Conservation (phyloP, 1,140 invertebrate species). For the Ditylenchus dipsaci region DNA sequence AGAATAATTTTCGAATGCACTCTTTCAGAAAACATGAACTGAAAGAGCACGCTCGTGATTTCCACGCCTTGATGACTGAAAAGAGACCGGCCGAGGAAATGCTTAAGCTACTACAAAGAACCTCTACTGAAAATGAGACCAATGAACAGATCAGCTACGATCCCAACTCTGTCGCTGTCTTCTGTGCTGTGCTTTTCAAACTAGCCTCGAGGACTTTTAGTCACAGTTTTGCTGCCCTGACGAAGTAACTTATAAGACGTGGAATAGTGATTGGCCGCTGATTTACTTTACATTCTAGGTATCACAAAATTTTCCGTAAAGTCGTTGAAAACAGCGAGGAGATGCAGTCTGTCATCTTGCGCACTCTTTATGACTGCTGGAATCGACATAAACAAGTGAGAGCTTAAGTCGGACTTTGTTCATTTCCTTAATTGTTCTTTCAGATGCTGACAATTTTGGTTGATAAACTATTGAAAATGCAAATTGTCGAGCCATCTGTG, state of each 20-base stretch:
- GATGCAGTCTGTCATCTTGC: conserved; percentile 85
- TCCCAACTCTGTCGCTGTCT: conserved; percentile 80
- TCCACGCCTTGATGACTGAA: conserved; percentile 77
- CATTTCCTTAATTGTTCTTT: conserved; percentile 4
- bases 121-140: not conserved
- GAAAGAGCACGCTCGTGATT: conserved; percentile 74
- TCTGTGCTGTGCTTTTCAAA: conserved; percentile 86
- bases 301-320: conserved; percentile 84
- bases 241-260: conserved; percentile 66
- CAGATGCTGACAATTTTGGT: conserved; percentile 75
- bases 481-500: conserved; percentile 89
- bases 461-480: conserved; percentile 93
- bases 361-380: conserved; percentile 90
- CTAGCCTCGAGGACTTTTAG: conserved; percentile 93
- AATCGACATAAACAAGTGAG: conserved; percentile 75
- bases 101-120: conserved; percentile 66
- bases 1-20: too few relatives aligned
- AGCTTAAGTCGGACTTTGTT: not conserved
- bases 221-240: conserved; percentile 92
- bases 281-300: conserved; percentile 61
- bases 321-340: conserved; percentile 70
- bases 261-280: not conserved
- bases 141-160: conserved; percentile 24
- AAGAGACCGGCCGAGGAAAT: conserved; percentile 85
- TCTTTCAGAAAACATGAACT: conserved; percentile 75